Evolutionary conservation across 2,797 vertebrate species (phyloP).

Genomic region (Fratercula arctica): DNA sequence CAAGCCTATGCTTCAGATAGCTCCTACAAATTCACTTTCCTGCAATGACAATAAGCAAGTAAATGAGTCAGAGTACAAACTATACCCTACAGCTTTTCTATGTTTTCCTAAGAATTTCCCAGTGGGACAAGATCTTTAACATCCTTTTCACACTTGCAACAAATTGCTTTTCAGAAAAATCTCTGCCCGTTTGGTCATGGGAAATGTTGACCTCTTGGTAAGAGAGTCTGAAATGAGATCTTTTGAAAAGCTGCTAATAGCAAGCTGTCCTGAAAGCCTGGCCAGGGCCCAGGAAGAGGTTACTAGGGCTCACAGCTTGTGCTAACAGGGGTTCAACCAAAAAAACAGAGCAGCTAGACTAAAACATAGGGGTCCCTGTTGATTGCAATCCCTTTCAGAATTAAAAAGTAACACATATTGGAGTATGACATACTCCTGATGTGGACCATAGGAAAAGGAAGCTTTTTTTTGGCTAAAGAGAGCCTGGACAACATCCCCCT

Average conservation of each 20-base stretch:
- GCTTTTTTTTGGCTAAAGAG: neutral
- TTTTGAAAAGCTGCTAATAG: neutral
- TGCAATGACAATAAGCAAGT: neutral
- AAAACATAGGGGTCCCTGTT: neutral
- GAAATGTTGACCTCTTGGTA: neutral
- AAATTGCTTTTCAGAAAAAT: neutral
- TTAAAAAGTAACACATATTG: neutral
- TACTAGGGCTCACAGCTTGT: neutral
- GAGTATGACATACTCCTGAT: neutral
- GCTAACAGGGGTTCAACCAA: neutral
- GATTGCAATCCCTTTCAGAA: neutral
- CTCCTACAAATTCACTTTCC: neutral
- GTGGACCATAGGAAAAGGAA: neutral
- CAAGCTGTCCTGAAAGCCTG: neutral
- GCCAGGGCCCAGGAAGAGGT: neutral
- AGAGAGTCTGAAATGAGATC: neutral
- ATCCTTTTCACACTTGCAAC: neutral
- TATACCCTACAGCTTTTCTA: neutral
- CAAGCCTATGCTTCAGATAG: neutral
- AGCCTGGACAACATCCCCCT: neutral
- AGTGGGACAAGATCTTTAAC: neutral
- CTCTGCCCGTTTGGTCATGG: neutral
- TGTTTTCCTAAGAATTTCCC: neutral
- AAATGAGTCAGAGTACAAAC: neutral
- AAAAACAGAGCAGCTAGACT: neutral